Conservation (phyloP, 2,888 invertebrate species). For the Apotomis turbidana region DNA sequence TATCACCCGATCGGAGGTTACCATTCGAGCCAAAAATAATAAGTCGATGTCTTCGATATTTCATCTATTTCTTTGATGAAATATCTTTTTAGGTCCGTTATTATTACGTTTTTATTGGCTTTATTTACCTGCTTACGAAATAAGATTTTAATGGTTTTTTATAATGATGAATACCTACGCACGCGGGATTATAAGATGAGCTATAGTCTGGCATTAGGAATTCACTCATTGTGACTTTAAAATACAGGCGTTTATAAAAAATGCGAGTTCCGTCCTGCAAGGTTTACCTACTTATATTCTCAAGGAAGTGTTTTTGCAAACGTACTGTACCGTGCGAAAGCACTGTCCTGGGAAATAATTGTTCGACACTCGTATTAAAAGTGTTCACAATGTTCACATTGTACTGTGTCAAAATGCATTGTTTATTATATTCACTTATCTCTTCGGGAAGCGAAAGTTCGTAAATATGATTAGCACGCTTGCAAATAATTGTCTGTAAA, state of each 20-base stretch:
- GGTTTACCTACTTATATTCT: not conserved
- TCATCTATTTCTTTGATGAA: slow-evolving; percentile 1
- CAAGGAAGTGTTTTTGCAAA: slow-evolving; percentile 17
- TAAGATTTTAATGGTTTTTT: too few relatives aligned
- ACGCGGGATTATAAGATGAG: too few relatives aligned
- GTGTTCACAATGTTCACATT: slow-evolving; percentile 32
- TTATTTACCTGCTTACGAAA: too few relatives aligned
- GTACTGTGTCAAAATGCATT: slow-evolving; percentile 20
- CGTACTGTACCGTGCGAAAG: slow-evolving; percentile 20
- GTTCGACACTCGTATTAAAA: slow-evolving; percentile 3
- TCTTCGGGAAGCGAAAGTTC: slow-evolving; percentile 35
- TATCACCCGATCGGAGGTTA: slow-evolving; percentile 3
- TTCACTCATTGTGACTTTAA: too few relatives aligned
- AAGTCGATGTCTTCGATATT: slow-evolving; percentile 7
- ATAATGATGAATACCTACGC: too few relatives aligned
- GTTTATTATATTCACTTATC: slow-evolving; percentile 34
- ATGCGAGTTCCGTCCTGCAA: not conserved
- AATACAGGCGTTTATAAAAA: too few relatives aligned
- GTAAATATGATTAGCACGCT: slow-evolving; percentile 6
- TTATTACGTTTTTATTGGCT: too few relatives aligned
- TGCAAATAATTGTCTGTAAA: not conserved
- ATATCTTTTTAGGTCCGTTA: not conserved
- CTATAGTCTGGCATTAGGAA: too few relatives aligned
- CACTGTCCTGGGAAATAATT: slow-evolving; percentile 16
- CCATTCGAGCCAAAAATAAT: slow-evolving; percentile 11